Conservation (phyloP, 2,113 vertebrate species). For the Hipposideros armiger region DNA sequence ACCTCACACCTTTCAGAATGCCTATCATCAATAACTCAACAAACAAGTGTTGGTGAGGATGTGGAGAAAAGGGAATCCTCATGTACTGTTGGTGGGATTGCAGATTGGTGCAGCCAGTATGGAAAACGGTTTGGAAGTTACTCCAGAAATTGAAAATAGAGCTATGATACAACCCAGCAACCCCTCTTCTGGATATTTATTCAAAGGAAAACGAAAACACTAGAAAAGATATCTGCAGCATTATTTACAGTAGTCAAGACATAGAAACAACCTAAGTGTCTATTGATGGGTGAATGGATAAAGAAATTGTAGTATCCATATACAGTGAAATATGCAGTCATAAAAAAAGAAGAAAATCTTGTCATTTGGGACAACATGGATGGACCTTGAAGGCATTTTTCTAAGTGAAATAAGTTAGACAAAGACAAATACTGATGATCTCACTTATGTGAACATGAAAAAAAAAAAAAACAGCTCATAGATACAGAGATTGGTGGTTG, state of each 20-base stretch:
- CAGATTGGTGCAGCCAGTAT: not conserved
- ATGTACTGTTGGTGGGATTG: not conserved
- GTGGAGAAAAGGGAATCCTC: not conserved
- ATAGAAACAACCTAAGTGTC: not conserved
- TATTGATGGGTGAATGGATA: not conserved
- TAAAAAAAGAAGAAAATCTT: not conserved
- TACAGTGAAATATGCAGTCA: not conserved
- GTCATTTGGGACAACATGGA: not conserved
- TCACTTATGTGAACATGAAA: not conserved
- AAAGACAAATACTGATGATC: not conserved
- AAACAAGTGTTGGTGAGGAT: not conserved
- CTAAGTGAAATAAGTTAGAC: not conserved
- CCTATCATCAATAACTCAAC: not conserved
- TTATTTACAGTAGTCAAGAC: not conserved
- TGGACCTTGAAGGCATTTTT: not conserved
- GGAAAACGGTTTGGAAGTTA: not conserved
- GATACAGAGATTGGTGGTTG: not conserved
- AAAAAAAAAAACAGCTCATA: not conserved
- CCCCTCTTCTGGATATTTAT: not conserved
- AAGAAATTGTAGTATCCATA: not conserved
- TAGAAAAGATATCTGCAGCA: not conserved
- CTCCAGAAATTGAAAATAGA: not conserved
- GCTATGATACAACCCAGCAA: not conserved
- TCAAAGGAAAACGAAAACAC: not conserved
- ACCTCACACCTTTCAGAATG: not conserved